Evolutionary conservation across 2,888 invertebrate genomes (phyloP), one percentile per base, ranked within the genome.

Genomic region (Eulithis testata): DNA sequence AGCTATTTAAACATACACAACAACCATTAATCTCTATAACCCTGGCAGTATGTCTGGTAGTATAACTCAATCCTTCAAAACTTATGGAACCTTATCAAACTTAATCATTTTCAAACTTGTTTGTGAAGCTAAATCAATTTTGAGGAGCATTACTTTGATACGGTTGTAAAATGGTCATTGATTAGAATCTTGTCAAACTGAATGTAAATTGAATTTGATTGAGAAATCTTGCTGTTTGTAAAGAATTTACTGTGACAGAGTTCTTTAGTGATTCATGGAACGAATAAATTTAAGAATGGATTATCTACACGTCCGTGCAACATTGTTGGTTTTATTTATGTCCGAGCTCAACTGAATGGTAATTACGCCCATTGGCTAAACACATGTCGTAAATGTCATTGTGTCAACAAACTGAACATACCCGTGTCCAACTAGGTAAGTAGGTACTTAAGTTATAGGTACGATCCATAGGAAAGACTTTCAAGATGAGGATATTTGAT

Each of bases 1-100:
- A 37, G 40, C 68, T 68, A 72, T 68, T 70, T 70, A 72, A 72
- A 65, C 65, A 72, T 68, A 63, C 60, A 66, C 64, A 21, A 53
- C 53, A 61, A 53, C 51, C 61, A 72, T 72, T 66, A 68, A 69
- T 72, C 72, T 72, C 57, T 50, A 51, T 50, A 37, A 66, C 62
- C 66, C 63, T 59, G 59, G 43, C 47, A 55, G 54, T 45, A 58
- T 45, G 61, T 65, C 64, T 68, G 64, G 66, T 62, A 50, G 59
- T 62, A 68, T 62, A 44, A 49, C 63, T 66, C 66, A 27, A 53
- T 52, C 21, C 36, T 64, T 53, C 47, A 6, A 8, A 14, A 21
- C 9, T 11, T 49, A 1, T 11, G 47, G 21, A 55, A 54, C 62
- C 50, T 58, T 66, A 6, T 51, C 37, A 40, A 11, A 43, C 36